These are phyloP conservation scores for Phocoena phocoena DNA, from an alignment of 2,113 vertebrate genomes.

Conservation along the genomic window DNA sequence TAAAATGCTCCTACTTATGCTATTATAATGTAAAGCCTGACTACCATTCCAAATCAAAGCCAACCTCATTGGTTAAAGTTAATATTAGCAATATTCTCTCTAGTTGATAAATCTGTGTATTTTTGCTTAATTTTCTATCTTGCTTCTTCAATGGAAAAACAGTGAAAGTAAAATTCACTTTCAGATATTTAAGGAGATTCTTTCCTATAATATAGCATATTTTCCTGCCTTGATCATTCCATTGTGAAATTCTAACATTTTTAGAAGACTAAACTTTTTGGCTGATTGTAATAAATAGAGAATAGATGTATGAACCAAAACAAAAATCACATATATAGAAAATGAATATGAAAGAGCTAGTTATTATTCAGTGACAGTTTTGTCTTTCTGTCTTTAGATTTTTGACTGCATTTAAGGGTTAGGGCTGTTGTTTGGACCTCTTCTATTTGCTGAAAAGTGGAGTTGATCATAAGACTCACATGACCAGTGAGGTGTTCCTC, in stretches of 20 bases:
- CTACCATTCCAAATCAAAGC: background rate
- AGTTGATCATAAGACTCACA: background rate
- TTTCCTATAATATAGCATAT: background rate
- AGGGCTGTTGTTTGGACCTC: background rate
- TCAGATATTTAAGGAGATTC: background rate
- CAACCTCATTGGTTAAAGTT: background rate
- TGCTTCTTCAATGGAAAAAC: background rate
- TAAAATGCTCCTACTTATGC: background rate
- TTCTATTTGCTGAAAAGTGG: background rate
- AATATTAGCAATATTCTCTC: background rate
- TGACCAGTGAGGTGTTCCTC: no score
- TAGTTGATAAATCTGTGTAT: background rate
- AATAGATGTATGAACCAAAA: background rate
- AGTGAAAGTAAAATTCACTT: background rate
- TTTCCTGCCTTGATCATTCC: background rate
- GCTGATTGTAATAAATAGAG: background rate
- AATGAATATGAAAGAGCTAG: background rate
- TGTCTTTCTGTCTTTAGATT: background rate
- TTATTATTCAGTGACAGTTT: background rate
- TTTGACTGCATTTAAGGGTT: background rate
- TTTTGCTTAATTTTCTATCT: background rate
- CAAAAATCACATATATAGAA: background rate
- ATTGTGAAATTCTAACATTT: background rate
- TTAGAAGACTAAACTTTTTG: background rate
- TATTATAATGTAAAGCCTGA: background rate